These are phyloP conservation scores for Peromyscus aztecus DNA, from an alignment of 2,797 vertebrate genomes.

Conservation along the genomic window DNA sequence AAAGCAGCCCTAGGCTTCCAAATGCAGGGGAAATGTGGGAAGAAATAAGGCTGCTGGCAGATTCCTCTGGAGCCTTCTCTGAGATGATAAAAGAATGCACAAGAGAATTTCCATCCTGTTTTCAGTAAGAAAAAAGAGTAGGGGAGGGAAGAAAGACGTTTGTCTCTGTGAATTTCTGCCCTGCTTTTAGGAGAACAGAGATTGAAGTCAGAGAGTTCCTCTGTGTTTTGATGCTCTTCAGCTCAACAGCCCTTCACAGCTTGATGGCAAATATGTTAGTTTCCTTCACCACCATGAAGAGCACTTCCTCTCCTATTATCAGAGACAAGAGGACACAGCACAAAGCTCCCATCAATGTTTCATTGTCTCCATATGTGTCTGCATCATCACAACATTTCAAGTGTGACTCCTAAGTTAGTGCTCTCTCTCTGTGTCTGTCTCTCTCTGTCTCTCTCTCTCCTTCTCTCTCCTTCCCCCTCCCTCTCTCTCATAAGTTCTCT, in stretches of 20 bases:
- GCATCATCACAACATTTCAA: background rate
- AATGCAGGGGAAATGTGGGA: background rate
- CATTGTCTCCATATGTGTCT: background rate
- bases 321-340: background rate
- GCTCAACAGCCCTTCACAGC: background rate
- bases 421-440: background rate
- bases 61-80: slow-evolving; percentile 19
- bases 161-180: background rate
- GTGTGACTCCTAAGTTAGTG: background rate
- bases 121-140: background rate
- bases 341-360: background rate
- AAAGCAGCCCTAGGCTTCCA: background rate
- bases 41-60: background rate
- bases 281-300: background rate
- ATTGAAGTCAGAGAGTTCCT: background rate
- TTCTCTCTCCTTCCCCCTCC: no score
- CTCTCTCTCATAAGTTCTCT: background rate
- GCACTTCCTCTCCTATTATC: background rate
- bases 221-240: background rate
- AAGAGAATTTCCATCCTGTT: slow-evolving; percentile 7
- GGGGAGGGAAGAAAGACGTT: background rate
- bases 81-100: background rate
- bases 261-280: background rate
- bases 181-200: background rate
- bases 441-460: background rate